Evolutionary conservation across 2,113 vertebrate genomes (phyloP).

Genomic region (Rhegmatorhina hoffmannsi): DNA sequence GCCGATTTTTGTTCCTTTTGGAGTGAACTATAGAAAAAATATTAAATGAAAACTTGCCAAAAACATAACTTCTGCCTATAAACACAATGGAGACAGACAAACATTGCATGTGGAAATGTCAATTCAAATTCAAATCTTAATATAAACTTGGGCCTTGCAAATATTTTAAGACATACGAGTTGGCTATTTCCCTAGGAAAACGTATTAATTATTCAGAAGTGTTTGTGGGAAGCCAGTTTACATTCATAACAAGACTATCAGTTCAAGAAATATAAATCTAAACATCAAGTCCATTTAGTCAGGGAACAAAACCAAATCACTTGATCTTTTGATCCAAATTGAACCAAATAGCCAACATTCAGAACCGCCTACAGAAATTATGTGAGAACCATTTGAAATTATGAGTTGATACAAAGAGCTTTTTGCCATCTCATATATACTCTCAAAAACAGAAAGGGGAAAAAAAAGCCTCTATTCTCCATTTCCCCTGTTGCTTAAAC

Average conservation of each 20-base stretch:
- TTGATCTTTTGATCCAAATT: neutral
- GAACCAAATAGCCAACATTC: neutral
- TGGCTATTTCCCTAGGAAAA: conserved; percentile 37
- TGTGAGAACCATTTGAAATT: neutral
- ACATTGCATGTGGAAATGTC: neutral
- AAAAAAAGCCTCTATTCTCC: neutral
- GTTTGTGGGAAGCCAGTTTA: neutral
- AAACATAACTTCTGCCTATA: conserved; percentile 25
- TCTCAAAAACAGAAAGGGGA: neutral
- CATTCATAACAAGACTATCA: conserved; percentile 22
- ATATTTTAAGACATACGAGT: conserved; percentile 18
- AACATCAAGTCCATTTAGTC: neutral
- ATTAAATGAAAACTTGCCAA: conserved; percentile 42
- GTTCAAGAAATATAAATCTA: conserved; percentile 7
- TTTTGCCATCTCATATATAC: neutral
- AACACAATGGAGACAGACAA: conserved; percentile 8
- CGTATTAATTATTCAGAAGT: conserved; percentile 35
- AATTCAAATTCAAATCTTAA: conserved; percentile 17
- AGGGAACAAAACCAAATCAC: neutral
- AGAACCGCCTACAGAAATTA: neutral
- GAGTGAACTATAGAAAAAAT: conserved; percentile 6
- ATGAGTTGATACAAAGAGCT: neutral
- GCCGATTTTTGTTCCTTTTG: neutral
- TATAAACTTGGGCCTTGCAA: neutral
- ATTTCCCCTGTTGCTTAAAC: neutral